These are phyloP conservation scores for Bolborhynchus lineola DNA, from an alignment of 2,113 vertebrate species.

Conservation along the genomic window DNA sequence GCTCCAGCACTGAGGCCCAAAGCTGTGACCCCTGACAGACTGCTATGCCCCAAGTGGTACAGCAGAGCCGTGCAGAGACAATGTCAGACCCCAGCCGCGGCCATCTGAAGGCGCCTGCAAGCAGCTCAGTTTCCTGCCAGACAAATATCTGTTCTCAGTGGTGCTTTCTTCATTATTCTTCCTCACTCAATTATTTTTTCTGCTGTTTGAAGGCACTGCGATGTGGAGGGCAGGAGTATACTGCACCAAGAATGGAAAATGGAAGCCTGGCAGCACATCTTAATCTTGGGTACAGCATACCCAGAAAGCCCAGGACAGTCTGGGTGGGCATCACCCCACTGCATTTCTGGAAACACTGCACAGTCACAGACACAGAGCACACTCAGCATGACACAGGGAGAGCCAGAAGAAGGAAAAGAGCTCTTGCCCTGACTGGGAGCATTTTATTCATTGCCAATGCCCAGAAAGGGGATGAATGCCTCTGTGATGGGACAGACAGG, in stretches of 20 bases:
- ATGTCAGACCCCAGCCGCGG: neutral
- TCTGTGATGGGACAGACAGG: neutral
- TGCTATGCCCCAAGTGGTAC: fast-evolving
- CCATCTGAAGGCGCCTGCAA: neutral
- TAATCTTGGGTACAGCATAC: neutral
- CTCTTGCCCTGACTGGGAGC: neutral
- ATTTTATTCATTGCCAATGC: neutral
- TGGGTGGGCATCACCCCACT: neutral
- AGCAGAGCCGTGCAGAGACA: neutral
- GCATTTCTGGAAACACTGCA: neutral
- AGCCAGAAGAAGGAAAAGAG: neutral
- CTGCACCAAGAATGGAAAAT: neutral
- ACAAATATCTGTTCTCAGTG: neutral
- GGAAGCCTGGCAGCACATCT: neutral
- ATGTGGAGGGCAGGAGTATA: neutral
- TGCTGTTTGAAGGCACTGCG: neutral
- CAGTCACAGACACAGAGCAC: neutral
- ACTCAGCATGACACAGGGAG: neutral
- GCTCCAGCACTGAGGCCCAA: neutral
- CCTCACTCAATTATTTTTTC: neutral
- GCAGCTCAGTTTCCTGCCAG: neutral
- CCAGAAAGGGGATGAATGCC: neutral
- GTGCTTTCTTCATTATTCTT: neutral
- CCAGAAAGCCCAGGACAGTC: neutral
- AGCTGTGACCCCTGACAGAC: neutral